Base-by-base conservation (phyloP, 2,113 vertebrate genomes). In the Podarcis muralis region DNA sequence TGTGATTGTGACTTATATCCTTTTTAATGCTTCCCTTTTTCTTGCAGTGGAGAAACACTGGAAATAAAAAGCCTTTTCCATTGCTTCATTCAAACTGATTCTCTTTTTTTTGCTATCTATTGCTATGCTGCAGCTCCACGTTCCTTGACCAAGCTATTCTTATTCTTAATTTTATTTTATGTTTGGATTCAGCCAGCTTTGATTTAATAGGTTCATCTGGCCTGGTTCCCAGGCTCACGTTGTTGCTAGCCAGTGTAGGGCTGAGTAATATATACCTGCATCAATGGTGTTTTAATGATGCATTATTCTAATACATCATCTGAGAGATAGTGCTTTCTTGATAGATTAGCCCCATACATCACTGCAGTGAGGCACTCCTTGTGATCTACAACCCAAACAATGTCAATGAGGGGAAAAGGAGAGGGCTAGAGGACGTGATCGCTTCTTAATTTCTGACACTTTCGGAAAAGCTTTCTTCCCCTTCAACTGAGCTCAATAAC, bases 301-400 rank as follows among this genome's bases (percentile, higher is more conserved):
- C 72, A 89, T 93, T 93, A 86, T 93, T 92, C 84, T 90, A 92
- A 94, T 94, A 87, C 40, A 94, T 93, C 86, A 93, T 76, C 32
- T 83, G 83, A 93, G 92, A 91, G 81, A 91, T 86, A 89, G 80
- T 76, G 48, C 40, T 92, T 0, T 0, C 84, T 72, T 93, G 90
- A 93, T 88, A 88, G 85, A 94, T 94, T 94, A 93, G 69, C 83
- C 79, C 84, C 62, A 88, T 94, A 90, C 22, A 94, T 95, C 89
- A 93, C 18, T 48, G 37, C 40, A 90, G 71, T 0, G 2, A 93
- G 81, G 18, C 22, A 0, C 43, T 88, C 88, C 91, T 91, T 90
- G 81, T 92, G 75, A 94, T 87, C 13, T 71, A 94, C 85, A 91
- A 30, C 59, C 87, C 85, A 92, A 94, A 90, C 68, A 93, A 40